Conservation (phyloP, 2,888 invertebrate species). For the Orchestes rusci region DNA sequence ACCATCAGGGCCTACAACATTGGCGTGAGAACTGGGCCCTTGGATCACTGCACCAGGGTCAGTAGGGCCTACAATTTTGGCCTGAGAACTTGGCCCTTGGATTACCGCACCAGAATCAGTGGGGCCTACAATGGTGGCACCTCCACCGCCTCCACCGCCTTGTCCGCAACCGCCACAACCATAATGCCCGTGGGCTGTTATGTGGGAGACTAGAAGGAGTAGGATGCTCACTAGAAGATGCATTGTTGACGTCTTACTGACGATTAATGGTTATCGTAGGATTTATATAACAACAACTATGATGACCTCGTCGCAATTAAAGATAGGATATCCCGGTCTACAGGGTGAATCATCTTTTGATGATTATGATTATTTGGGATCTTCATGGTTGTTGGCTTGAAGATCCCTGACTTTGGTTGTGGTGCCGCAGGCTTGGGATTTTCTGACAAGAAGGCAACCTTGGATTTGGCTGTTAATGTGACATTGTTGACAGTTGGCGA, state of each 20-base stretch:
- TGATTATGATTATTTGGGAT: background rate
- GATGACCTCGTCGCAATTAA: constrained; percentile 17
- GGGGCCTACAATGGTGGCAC: background rate
- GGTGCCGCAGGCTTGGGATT: too few relatives aligned
- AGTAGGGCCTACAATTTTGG: constrained; percentile 30
- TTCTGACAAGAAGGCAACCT: too few relatives aligned
- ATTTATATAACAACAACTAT: constrained; percentile 13
- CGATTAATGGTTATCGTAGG: constrained; percentile 6
- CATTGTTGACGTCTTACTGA: background rate
- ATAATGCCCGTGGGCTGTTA: too few relatives aligned
- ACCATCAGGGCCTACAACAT: constrained; percentile 38
- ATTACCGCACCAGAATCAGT: constrained; percentile 4
- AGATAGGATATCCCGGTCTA: constrained; percentile 22
- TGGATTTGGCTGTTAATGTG: too few relatives aligned
- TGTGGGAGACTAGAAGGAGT: background rate
- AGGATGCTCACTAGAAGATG: constrained; percentile 2
- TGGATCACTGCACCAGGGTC: constrained; percentile 31
- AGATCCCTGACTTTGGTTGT: too few relatives aligned
- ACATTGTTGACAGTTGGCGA: too few relatives aligned
- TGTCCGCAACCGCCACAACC: constrained; percentile 8
- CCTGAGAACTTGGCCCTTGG: constrained; percentile 24
- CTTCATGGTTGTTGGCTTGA: background rate
- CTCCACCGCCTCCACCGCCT: constrained; percentile 1
- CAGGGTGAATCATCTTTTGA: constrained; percentile 12
- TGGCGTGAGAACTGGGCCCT: constrained; percentile 32